phyloP scores from a whole-genome alignment of 2,797 vertebrate species.

The Siniperca undulata region DNA sequence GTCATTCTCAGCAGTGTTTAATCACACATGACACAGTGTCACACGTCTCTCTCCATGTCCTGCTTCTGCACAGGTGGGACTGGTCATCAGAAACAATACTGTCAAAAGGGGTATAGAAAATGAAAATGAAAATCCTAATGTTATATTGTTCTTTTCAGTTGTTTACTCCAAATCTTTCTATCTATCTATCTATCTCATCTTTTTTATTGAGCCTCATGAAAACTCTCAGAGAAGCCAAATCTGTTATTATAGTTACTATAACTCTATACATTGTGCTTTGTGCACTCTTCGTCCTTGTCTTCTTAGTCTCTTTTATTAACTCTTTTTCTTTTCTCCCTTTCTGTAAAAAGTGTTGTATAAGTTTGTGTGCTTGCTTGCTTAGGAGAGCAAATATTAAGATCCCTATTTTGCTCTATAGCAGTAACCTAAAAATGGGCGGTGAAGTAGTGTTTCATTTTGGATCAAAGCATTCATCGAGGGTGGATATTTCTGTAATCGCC shows the following conservation, averaged over 20 bases:
- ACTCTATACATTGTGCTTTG: neutral
- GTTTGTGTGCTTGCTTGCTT: neutral
- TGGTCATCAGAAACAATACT: constrained; percentile 23
- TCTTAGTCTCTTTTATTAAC: neutral
- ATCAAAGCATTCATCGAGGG: constrained; percentile 80
- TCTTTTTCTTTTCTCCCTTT: neutral
- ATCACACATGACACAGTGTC: constrained; percentile 32
- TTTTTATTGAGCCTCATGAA: neutral
- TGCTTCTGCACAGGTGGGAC: constrained; percentile 34
- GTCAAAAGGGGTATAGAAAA: neutral
- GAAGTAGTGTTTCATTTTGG: constrained; percentile 74
- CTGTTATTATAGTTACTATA: neutral
- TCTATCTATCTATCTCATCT: neutral
- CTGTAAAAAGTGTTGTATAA: neutral
- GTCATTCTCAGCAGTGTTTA: constrained; percentile 58
- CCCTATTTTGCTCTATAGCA: constrained; percentile 23
- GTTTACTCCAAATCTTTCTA: neutral
- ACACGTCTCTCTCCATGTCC: constrained; percentile 31
- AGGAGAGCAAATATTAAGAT: constrained; percentile 20
- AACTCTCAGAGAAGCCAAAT: neutral
- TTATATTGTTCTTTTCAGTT: neutral
- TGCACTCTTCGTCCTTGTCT: neutral
- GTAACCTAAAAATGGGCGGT: constrained; percentile 62
- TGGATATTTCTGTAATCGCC: constrained; percentile 82
- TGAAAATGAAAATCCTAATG: neutral